Evolutionary conservation across 2,888 invertebrate species (phyloP).

Genomic region (Drosophila borealis): DNA sequence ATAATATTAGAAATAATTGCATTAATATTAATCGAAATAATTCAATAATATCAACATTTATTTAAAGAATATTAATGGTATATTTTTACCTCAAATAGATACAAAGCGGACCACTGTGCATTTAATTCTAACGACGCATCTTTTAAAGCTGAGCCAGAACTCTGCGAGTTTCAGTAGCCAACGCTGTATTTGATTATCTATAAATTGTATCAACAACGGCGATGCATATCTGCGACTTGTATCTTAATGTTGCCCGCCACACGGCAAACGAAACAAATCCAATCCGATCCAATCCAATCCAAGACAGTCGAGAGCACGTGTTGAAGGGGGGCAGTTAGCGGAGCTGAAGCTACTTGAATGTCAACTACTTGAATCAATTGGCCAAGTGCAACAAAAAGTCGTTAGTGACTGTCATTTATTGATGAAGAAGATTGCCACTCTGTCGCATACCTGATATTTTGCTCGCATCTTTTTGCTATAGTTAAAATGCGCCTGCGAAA

Average conservation of each 20-base stretch:
- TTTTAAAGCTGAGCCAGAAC: constrained; percentile 7
- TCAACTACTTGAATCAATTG: constrained; percentile 62
- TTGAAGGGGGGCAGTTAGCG: constrained; percentile 18
- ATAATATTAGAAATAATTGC: no score
- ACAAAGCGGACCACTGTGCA: constrained; percentile 31
- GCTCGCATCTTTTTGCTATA: constrained; percentile 27
- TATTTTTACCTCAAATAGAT: neutral
- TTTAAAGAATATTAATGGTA: no score
- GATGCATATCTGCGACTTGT: constrained; percentile 66
- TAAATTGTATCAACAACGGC: constrained; percentile 61
- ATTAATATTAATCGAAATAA: neutral
- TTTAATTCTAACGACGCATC: constrained; percentile 12
- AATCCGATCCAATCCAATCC: constrained; percentile 28
- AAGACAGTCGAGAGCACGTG: constrained; percentile 51
- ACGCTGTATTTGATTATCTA: constrained; percentile 36
- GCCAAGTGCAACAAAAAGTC: constrained; percentile 52
- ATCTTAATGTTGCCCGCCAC: constrained; percentile 60
- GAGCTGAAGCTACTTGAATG: constrained; percentile 59
- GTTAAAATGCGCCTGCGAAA: constrained; percentile 55
- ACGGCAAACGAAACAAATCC: constrained; percentile 29
- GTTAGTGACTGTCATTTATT: constrained; percentile 72
- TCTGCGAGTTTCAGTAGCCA: constrained; percentile 32
- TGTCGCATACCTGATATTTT: constrained; percentile 33
- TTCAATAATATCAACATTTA: neutral
- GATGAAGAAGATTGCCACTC: constrained; percentile 68